A percentile compares a stretch with the other conserved stretches of the same genome.
Evolutionary conservation across 2,797 vertebrate genomes (phyloP).

Genomic region (Carduelis carduelis): DNA sequence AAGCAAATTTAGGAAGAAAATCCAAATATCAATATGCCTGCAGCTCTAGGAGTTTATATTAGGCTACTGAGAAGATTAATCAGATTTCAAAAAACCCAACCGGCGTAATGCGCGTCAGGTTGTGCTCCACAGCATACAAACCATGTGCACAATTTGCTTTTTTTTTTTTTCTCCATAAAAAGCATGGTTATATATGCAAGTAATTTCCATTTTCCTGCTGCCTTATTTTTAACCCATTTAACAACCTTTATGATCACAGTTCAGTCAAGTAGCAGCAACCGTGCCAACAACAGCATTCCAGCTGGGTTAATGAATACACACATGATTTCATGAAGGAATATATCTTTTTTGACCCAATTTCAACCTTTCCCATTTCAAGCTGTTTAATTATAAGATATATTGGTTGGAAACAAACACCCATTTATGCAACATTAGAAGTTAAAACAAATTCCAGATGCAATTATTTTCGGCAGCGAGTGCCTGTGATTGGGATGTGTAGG

Average conservation of each 20-base stretch:
- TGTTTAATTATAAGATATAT: conserved; percentile 53
- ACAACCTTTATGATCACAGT: conserved; percentile 46
- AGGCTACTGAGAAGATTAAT: conserved; percentile 49
- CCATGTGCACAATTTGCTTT: neutral
- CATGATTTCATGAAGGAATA: conserved; percentile 40
- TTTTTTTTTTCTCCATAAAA: neutral
- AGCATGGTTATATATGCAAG: neutral
- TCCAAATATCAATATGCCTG: conserved; percentile 55
- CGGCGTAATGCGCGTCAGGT: neutral
- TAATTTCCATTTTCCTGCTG: conserved; percentile 40
- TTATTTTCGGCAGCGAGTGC: conserved; percentile 19
- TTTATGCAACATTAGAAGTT: conserved; percentile 43
- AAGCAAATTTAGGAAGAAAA: conserved; percentile 28
- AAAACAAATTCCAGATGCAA: conserved; percentile 59
- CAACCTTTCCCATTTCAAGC: conserved; percentile 41
- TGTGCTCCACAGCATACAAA: neutral
- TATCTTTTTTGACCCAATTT: conserved; percentile 41
- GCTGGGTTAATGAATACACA: conserved; percentile 56
- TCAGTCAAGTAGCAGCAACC: conserved; percentile 11
- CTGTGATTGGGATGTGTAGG: conserved; percentile 30
- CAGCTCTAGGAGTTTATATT: conserved; percentile 41
- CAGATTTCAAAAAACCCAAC: conserved; percentile 6
- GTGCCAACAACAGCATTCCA: conserved; percentile 20
- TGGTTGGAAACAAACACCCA: conserved; percentile 27
- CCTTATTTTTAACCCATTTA: conserved; percentile 57